These are phyloP conservation scores for Acleris sparsana DNA, from an alignment of 2,888 invertebrate species.

Conservation along the genomic window DNA sequence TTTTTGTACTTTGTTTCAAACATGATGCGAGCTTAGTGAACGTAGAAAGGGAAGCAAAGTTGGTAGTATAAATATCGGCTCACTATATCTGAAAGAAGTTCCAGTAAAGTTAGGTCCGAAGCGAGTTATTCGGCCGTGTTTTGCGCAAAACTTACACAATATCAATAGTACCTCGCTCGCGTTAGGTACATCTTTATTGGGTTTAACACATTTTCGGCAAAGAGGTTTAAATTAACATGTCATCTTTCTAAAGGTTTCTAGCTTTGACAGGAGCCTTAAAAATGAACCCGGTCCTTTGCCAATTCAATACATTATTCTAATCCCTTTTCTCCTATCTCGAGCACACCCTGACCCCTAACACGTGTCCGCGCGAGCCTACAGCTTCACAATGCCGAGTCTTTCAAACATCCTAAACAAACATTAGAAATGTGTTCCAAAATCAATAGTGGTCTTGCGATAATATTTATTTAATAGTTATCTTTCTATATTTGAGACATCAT, in stretches of 20 bases:
- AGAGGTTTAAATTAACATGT: neutral
- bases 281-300: neutral
- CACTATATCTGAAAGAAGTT: slow-evolving; percentile 2
- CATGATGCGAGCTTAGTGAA: neutral
- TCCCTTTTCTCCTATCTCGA: slow-evolving; percentile 24
- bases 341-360: slow-evolving; percentile 30
- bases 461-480: slow-evolving; percentile 43
- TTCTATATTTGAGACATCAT: slow-evolving; percentile 28
- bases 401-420: slow-evolving; percentile 47
- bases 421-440: slow-evolving; percentile 42
- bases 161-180: slow-evolving; percentile 8
- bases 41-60: neutral
- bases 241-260: too few species aligned
- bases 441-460: slow-evolving; percentile 42
- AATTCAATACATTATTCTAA: slow-evolving; percentile 4
- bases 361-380: slow-evolving; percentile 27
- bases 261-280: neutral
- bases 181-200: slow-evolving; percentile 1
- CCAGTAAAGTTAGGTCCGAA: slow-evolving; percentile 3
- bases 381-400: slow-evolving; percentile 23
- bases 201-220: slow-evolving; percentile 2
- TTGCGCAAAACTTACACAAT: slow-evolving; percentile 8
- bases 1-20: neutral
- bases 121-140: slow-evolving; percentile 10
- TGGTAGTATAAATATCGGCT: neutral